phyloP scores from a whole-genome alignment of 2,113 vertebrate genomes.

The Callaeas wilsoni region DNA sequence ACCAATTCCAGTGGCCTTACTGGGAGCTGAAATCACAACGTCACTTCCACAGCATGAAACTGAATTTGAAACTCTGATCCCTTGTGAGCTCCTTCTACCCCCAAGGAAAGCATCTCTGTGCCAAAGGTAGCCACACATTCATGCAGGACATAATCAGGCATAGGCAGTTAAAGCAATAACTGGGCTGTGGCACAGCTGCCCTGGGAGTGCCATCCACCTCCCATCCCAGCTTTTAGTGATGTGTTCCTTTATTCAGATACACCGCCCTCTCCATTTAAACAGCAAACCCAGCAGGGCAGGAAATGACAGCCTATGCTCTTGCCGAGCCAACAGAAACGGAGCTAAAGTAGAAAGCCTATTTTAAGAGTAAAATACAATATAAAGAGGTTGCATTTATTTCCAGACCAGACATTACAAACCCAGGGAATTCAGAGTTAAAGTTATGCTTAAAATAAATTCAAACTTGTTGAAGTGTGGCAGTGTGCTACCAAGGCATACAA shows the following conservation, averaged over 20 bases:
- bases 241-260: not conserved
- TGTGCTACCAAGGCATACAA: conserved; percentile 23
- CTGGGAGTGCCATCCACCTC: not conserved
- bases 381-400: not conserved
- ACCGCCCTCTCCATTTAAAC: not conserved
- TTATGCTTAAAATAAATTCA: conserved; percentile 29
- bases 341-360: not conserved
- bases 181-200: not conserved
- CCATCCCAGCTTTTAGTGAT: not conserved
- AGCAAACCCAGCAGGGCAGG: not conserved
- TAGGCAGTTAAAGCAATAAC: not conserved
- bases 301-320: not conserved
- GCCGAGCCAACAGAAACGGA: not conserved
- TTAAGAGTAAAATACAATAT: not conserved
- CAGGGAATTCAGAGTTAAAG: conserved; percentile 35
- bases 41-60: not conserved
- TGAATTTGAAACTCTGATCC: not conserved
- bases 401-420: not conserved
- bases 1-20: not conserved
- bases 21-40: not conserved
- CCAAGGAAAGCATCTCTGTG: not conserved
- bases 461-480: conserved; percentile 27
- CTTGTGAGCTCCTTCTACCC: not conserved
- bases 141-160: not conserved
- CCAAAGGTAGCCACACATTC: not conserved